Evolutionary conservation across 2,113 vertebrate species (phyloP), one percentile per base, ranked within the genome.

Genomic region (Taurulus bubalis): DNA sequence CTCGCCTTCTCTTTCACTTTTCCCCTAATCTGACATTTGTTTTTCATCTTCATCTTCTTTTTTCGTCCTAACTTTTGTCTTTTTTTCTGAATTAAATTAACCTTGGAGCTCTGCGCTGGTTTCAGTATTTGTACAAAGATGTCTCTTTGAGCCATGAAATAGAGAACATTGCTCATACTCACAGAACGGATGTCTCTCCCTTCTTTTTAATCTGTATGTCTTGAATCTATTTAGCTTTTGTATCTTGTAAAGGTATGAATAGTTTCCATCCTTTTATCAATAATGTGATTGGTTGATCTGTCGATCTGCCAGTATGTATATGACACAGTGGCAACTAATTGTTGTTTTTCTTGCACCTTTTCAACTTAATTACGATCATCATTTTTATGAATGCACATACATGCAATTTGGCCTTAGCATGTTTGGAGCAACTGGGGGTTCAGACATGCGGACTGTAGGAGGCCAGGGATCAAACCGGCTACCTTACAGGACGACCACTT

Each of bases 1-100:
- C 73, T 69, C 68, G 63, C 73, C 72, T 78, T 62, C 77, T 58
- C 40, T 79, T 81, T 84, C 79, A 69, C 68, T 82, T 87, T 79
- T 80, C n/a, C 12, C 51, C 62, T 78, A 45, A 80, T 85, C 80
- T 2, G 49, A 76, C 55, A 56, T 82, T 74, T 67, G 0, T 32
- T n/a, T 58, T 6, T 28, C 14, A 34, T 34, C 34, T 6, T 24
- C 53, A 71, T 51, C 4, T 47, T 6, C 58, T 55, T 71, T 34
- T 26, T 16, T 32, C 45, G 9, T 77, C 32, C 34, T 20, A 63
- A 79, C 58, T 82, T 78, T 66, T 51, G 26, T 75, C 24, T 75
- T 85, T 82, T 32, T 72, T 47, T 26, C 47, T 72, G 32, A 79
- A 80, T 89, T 6, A 79, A 56, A 74, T 55, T 51, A 74, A 84